Base-by-base conservation (phyloP, 2,888 invertebrate genomes). In the Lasioglossum marginatum region DNA sequence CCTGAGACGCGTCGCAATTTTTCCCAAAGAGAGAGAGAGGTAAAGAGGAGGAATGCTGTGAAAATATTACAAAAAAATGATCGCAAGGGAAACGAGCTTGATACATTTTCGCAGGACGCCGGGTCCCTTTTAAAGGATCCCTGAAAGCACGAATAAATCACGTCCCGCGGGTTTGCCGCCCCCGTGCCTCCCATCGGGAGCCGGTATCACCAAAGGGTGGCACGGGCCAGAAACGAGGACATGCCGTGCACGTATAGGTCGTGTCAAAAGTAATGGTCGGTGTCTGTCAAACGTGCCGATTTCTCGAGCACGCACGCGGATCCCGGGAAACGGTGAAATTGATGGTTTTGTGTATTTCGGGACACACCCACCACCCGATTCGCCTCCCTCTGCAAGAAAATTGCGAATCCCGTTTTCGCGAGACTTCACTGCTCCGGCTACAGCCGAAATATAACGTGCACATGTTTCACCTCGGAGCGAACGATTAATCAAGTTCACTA, bases 251-350 rank as follows among this genome's bases (percentile, higher is more conserved):
- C 86, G 83, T 88, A 90, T 82, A 90, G 86, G 80, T 81, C 85
- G 87, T 85, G 90, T 92, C 90, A 91, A 91, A 93, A 92, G 91
- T 93, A 93, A 93, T 91, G 92, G 88, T 86, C 88, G 89, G 74
- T 89, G 91, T 90, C 92, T 87, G 88, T 92, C 89, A 89, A 85
- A 71, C 83, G 83, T 34, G 77, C 70, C 68, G 75, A 77, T 80
- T 86, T 68, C 37, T 83, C 81, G 78, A 72, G 74, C 77, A 70
- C 34, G 43, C 48, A 34, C 19, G 73, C 37, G 70, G 31, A 57
- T 23, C 31, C 63, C 34, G 48, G 74, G 75, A 60, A 70, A 68
- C 23, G 45, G 77, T 45, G 75, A 80, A 76, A 85, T 77, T 48
- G 76, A 83, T 57, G 79, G 68, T 78, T 79, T 52, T 12, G 57